A percentile compares a stretch with the other conserved stretches of the same genome.
phyloP scores from a whole-genome alignment of 2,113 vertebrate genomes.

The Scolopax mira region DNA sequence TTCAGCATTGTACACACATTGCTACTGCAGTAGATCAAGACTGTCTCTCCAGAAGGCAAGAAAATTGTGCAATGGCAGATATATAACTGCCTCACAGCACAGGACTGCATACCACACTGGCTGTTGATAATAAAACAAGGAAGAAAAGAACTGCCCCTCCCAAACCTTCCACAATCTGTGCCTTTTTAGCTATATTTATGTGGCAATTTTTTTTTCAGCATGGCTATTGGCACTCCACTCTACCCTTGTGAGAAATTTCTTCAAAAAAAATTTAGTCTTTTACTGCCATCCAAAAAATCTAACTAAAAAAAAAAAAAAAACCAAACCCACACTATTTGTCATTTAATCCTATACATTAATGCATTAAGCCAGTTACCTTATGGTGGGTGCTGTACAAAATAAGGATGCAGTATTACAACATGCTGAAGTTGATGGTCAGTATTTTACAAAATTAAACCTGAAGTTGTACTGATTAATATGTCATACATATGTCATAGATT shows the following conservation, averaged over 20 bases:
- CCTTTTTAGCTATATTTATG: not conserved
- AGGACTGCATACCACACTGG: not conserved
- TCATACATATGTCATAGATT: not conserved
- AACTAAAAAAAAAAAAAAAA: not conserved
- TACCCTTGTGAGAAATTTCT: not conserved
- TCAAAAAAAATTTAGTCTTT: not conserved
- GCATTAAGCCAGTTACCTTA: not conserved
- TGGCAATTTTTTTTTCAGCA: not conserved
- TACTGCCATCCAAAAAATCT: accelerated
- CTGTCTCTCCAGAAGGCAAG: not conserved
- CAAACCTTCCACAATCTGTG: not conserved
- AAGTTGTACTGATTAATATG: not conserved
- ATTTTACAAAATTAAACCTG: not conserved
- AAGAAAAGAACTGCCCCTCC: not conserved
- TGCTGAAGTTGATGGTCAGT: not conserved
- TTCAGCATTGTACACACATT: not conserved
- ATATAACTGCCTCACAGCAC: not conserved
- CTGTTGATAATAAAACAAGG: not conserved
- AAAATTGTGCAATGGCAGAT: not conserved
- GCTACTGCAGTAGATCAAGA: not conserved
- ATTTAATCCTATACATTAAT: not conserved
- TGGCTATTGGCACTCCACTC: not conserved
- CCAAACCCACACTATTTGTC: not conserved
- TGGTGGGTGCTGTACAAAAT: not conserved
- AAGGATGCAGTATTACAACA: not conserved